Evolutionary conservation across 2,888 invertebrate species (phyloP).

Genomic region (Adelphocoris suturalis): DNA sequence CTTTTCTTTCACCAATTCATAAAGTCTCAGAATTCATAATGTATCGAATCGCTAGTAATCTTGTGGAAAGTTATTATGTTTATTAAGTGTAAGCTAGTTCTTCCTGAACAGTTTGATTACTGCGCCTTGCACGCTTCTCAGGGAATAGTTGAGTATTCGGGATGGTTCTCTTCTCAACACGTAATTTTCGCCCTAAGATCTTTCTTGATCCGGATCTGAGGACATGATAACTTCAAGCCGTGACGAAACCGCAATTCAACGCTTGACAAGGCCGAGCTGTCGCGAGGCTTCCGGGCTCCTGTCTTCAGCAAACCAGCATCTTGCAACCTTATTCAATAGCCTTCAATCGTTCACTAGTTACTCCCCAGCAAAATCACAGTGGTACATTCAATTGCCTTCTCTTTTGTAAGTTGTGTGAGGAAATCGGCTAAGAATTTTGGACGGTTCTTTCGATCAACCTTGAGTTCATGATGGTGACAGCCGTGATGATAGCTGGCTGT

Average conservation of each 20-base stretch:
- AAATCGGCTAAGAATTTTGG: neutral
- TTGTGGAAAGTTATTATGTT: no score
- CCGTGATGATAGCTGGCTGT: neutral
- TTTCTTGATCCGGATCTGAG: neutral
- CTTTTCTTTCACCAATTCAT: no score
- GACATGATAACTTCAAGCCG: neutral
- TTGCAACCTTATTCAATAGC: slow-evolving; percentile 32
- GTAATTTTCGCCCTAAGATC: neutral
- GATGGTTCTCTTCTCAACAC: no score
- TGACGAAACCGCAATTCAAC: slow-evolving; percentile 35
- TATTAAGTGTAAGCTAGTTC: no score
- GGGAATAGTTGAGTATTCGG: no score
- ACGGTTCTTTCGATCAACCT: slow-evolving; percentile 12
- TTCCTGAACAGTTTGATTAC: no score
- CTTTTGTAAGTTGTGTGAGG: slow-evolving; percentile 11
- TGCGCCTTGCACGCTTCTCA: no score
- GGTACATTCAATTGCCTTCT: slow-evolving; percentile 8
- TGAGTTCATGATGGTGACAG: neutral
- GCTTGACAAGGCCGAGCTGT: slow-evolving; percentile 9
- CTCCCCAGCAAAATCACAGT: neutral
- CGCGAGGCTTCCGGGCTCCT: slow-evolving; percentile 1
- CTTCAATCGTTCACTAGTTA: slow-evolving; percentile 9
- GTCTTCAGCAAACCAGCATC: slow-evolving; percentile 15
- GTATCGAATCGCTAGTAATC: no score
- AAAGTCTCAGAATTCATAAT: no score